Percentiles rank a stretch among this genome's conserved stretches.
Conservation (phyloP, 2,113 vertebrate species). For the Calidris pygmaea region DNA sequence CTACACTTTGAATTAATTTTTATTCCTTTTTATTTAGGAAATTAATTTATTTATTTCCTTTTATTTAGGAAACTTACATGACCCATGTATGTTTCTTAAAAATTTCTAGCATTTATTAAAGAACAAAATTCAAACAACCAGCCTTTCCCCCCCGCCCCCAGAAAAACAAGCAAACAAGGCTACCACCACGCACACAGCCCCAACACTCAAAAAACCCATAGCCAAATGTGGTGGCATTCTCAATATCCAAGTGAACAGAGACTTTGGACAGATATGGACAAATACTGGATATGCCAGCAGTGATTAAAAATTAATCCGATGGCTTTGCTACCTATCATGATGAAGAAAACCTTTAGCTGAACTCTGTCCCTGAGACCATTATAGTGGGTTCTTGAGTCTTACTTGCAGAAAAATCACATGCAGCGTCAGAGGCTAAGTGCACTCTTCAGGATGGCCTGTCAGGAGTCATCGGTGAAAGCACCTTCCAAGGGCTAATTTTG, state of each 20-base stretch:
- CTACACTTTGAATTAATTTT: not conserved
- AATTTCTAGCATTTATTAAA: not conserved
- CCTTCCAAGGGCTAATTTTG: not conserved
- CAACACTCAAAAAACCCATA: accelerated
- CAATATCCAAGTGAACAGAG: not conserved
- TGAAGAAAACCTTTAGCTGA: slow-evolving; percentile 1
- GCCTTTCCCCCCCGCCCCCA: accelerated
- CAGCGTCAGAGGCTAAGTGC: not conserved
- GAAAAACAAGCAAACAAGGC: not conserved
- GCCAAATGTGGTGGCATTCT: not conserved
- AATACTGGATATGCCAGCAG: not conserved
- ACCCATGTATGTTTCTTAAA: not conserved
- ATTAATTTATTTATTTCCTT: no score
- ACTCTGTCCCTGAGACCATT: not conserved
- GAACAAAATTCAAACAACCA: not conserved
- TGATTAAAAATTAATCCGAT: slow-evolving; percentile 42
- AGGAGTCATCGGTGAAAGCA: not conserved
- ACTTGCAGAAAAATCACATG: not conserved
- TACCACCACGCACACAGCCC: accelerated
- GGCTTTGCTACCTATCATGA: not conserved
- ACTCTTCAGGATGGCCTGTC: not conserved
- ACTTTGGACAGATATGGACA: not conserved
- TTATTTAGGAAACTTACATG: no score
- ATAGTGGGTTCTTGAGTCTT: not conserved
- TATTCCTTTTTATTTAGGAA: no score